Conservation (phyloP, 2,888 invertebrate genomes). For the Galeruca laticollis region DNA sequence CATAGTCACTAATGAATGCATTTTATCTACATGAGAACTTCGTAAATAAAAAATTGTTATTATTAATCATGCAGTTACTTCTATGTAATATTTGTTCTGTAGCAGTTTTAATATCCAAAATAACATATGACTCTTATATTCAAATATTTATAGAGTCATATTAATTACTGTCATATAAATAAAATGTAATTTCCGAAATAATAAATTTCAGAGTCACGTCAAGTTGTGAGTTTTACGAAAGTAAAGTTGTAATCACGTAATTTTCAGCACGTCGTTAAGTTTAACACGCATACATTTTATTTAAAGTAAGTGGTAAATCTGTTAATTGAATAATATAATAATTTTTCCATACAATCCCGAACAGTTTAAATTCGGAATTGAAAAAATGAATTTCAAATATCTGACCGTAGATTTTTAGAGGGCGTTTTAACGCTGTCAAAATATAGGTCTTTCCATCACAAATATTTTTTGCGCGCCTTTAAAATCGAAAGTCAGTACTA, state of each 20-base stretch:
- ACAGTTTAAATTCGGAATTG: too few species aligned
- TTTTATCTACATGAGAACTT: too few species aligned
- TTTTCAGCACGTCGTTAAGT: conserved; percentile 3
- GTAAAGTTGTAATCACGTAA: neutral
- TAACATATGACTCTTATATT: neutral
- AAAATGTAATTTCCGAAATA: neutral
- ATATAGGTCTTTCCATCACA: too few species aligned
- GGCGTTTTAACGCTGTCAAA: too few species aligned
- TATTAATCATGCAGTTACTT: neutral
- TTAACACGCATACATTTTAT: neutral
- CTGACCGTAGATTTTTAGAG: too few species aligned
- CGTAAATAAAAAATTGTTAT: too few species aligned
- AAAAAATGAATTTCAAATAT: too few species aligned
- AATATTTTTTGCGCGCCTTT: too few species aligned
- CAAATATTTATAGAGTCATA: neutral
- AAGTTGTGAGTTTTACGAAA: neutral
- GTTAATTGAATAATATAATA: too few species aligned
- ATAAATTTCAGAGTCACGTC: neutral
- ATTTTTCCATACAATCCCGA: too few species aligned
- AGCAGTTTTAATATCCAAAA: neutral
- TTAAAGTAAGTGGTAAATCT: neutral
- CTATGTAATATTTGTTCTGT: neutral
- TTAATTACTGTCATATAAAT: conserved; percentile 1
- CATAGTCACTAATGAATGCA: too few species aligned
- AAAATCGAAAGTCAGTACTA: too few species aligned